phyloP scores from a whole-genome alignment of 2,888 invertebrate species.

The Leucophenga montana region DNA sequence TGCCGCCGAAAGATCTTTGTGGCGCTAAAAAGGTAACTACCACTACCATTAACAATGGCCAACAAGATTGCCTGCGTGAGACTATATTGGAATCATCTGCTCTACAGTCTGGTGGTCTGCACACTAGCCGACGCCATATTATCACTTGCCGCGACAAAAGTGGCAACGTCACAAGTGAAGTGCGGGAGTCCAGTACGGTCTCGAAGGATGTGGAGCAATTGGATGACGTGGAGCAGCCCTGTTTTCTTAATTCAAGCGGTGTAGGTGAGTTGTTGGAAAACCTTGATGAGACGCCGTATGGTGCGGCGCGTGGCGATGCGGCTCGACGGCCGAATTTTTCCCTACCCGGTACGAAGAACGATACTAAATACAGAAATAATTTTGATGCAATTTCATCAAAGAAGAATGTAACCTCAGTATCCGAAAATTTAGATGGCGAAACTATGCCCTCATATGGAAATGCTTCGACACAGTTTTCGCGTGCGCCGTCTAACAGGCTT shows the following conservation, averaged over 20 bases:
- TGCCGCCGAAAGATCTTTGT: neutral
- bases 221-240: conserved; percentile 9
- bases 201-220: conserved; percentile 29
- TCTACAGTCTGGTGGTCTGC: conserved; percentile 22
- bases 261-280: too few species aligned
- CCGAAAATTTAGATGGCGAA: too few species aligned
- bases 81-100: neutral
- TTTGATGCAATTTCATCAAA: too few species aligned
- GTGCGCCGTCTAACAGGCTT: too few species aligned
- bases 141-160: conserved; percentile 41
- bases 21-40: too few species aligned
- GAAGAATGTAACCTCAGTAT: too few species aligned
- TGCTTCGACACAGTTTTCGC: too few species aligned
- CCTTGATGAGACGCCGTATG: conserved; percentile 24
- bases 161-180: conserved; percentile 42
- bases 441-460: neutral
- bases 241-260: conserved; percentile 14
- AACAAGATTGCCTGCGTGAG: neutral
- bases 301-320: neutral
- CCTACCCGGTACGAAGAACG: too few species aligned
- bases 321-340: too few species aligned
- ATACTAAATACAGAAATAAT: too few species aligned
- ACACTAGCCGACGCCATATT: conserved; percentile 34
- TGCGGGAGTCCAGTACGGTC: conserved; percentile 43
- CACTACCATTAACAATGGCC: neutral